Conservation (phyloP, 2,797 vertebrate genomes). For the Pseudochirops cupreus region DNA sequence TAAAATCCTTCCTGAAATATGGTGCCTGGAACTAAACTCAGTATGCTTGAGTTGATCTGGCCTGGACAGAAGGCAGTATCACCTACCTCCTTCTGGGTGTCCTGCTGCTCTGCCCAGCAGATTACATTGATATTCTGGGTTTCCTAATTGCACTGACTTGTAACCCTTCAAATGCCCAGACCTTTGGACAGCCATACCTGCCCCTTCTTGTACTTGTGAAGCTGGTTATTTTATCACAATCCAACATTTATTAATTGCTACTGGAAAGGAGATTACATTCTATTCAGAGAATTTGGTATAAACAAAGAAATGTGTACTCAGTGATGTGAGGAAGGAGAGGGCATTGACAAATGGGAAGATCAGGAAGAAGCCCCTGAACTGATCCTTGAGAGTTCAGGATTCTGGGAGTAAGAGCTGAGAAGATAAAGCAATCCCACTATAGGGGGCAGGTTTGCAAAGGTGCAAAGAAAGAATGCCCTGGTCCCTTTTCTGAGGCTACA, state of each 20-base stretch:
- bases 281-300: neutral
- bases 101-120: neutral
- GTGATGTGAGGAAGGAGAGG: neutral
- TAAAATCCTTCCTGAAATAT: no score
- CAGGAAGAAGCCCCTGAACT: neutral
- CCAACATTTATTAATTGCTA: neutral
- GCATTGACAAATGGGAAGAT: neutral
- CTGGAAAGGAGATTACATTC: neutral
- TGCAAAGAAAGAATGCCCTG: neutral
- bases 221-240: neutral
- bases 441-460: neutral
- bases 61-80: no score
- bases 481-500: neutral
- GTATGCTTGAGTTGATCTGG: no score
- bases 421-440: neutral
- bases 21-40: no score
- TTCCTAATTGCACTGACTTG: neutral
- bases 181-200: neutral
- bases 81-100: no score
- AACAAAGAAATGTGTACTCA: neutral
- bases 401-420: neutral
- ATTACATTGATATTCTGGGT: neutral
- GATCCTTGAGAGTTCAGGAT: neutral
- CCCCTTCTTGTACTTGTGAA: neutral
- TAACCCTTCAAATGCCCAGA: neutral